Evolutionary conservation across 2,888 invertebrate genomes (phyloP).

Genomic region (Erynnis tages): DNA sequence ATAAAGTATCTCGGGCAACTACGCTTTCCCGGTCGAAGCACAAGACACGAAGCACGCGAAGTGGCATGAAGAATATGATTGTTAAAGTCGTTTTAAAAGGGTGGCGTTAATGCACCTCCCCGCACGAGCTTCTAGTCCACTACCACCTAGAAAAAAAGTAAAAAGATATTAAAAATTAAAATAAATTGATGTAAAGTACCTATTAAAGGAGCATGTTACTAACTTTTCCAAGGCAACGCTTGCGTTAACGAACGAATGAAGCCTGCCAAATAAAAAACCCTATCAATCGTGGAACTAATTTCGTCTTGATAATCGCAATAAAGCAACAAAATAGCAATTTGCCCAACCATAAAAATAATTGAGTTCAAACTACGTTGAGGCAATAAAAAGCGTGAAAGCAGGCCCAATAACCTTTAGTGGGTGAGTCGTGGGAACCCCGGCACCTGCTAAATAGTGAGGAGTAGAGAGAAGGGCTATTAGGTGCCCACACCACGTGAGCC

Average conservation of each 20-base stretch:
- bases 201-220: too few species aligned
- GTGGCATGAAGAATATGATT: too few species aligned
- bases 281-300: conserved; percentile 75
- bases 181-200: too few species aligned
- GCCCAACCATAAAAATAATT: conserved; percentile 79
- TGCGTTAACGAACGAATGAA: conserved; percentile 35
- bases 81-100: too few species aligned
- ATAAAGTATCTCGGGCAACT: too few species aligned
- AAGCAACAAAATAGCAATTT: conserved; percentile 81
- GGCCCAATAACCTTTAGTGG: conserved; percentile 76
- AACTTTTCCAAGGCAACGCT: conserved; percentile 2
- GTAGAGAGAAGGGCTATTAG: conserved; percentile 71
- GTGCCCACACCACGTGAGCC: conserved; percentile 63
- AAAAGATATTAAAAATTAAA: too few species aligned
- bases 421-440: conserved; percentile 67
- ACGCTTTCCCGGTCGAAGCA: too few species aligned
- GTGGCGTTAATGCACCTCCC: too few species aligned
- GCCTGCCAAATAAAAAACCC: conserved; percentile 53
- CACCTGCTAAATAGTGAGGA: conserved; percentile 73
- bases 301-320: conserved; percentile 77
- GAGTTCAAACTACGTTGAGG: conserved; percentile 80
- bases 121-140: too few species aligned
- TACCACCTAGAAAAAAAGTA: too few species aligned
- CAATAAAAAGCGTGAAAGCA: conserved; percentile 80
- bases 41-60: too few species aligned